Conservation (phyloP, 2,888 invertebrate genomes). For the Chalcosyrphus nemorum region DNA sequence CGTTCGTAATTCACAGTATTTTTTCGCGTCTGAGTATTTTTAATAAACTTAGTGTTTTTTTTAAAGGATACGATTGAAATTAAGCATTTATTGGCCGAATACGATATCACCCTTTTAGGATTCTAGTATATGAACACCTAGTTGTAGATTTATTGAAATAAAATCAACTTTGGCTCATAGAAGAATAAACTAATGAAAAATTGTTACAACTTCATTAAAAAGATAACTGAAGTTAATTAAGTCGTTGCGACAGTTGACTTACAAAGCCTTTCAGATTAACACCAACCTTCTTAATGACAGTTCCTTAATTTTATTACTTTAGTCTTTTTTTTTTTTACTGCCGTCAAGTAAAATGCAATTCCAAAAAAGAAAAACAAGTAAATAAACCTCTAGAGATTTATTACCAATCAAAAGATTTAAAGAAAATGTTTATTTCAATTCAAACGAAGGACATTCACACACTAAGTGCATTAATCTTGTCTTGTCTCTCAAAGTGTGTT, state of each 20-base stretch:
- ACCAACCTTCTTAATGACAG: slow-evolving; percentile 6
- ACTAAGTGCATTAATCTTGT: slow-evolving; percentile 51
- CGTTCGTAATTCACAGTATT: no score
- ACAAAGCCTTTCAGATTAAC: not conserved
- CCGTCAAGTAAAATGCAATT: slow-evolving; percentile 50
- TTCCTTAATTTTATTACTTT: slow-evolving; percentile 1
- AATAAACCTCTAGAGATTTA: slow-evolving; percentile 52
- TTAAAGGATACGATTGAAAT: no score
- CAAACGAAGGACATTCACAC: slow-evolving; percentile 55
- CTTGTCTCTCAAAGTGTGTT: slow-evolving; percentile 54
- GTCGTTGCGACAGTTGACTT: slow-evolving; percentile 17
- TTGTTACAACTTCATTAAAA: not conserved
- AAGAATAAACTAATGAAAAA: not conserved
- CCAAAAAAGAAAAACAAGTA: not conserved
- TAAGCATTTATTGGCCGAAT: no score
- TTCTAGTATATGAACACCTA: not conserved
- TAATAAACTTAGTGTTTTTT: no score
- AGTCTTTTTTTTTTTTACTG: not conserved
- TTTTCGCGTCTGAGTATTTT: no score
- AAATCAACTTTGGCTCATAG: not conserved
- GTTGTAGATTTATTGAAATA: not conserved
- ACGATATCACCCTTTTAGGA: no score
- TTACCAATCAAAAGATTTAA: slow-evolving; percentile 41
- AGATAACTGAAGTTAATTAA: not conserved
- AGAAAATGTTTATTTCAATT: slow-evolving; percentile 22